Evolutionary conservation across 1,140 invertebrate species (phyloP).

Genomic region (Cydia splendana): DNA sequence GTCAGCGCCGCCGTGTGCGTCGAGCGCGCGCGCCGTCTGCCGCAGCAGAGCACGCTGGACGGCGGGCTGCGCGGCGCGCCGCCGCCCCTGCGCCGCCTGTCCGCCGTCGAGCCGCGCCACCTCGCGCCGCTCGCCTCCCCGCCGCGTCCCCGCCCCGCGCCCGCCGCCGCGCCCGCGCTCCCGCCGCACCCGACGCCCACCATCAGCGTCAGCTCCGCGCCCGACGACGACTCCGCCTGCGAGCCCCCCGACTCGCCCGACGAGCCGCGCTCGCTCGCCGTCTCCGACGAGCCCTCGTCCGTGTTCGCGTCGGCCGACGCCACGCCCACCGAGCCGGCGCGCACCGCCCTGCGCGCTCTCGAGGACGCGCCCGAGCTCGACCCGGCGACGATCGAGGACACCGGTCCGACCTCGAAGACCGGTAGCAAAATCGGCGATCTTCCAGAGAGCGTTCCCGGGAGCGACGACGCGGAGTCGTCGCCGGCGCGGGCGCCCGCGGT

Average conservation of each 20-base stretch:
- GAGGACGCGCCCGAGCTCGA: conserved; percentile 55
- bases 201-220: conserved; percentile 86
- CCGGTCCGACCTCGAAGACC: conserved; percentile 46
- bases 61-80: conserved; percentile 75
- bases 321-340: conserved; percentile 57
- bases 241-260: conserved; percentile 56
- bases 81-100: conserved; percentile 73
- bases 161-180: conserved; percentile 45
- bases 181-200: conserved; percentile 80
- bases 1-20: conserved; percentile 82
- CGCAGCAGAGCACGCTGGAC: conserved; percentile 83
- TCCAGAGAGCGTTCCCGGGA: conserved; percentile 38
- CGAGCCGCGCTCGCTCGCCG: conserved; percentile 56
- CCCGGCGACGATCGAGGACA: conserved; percentile 57
- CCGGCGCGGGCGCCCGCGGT: conserved; percentile 30
- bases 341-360: conserved; percentile 39
- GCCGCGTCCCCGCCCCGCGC: conserved; percentile 48
- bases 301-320: conserved; percentile 67
- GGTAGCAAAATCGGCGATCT: conserved; percentile 47
- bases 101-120: conserved; percentile 75
- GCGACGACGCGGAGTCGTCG: conserved; percentile 33
- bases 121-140: conserved; percentile 68
- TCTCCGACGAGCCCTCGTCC: conserved; percentile 65
- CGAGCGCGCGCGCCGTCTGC: conserved; percentile 80
- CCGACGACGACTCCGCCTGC: conserved; percentile 80